Evolutionary conservation across 2,113 vertebrate species (phyloP), one percentile per base, ranked within the genome.

Genomic region (Sarotherodon lohbergeri): DNA sequence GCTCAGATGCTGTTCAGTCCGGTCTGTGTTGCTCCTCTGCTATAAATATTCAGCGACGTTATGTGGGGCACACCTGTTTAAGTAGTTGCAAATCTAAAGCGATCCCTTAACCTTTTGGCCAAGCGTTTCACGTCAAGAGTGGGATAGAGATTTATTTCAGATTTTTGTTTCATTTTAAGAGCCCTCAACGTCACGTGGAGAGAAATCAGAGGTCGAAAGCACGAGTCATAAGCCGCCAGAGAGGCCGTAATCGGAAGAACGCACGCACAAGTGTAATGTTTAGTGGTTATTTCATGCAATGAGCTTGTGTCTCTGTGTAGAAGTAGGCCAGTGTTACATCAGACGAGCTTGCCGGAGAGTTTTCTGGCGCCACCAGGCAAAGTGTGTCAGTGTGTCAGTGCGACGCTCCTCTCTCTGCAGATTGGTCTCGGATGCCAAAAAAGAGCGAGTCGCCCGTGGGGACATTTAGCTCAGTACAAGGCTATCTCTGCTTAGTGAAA

Each of bases 271-370:
- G 46, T 32, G 34, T 41, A 41, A 36, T 17, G 13, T 81, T 86
- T 83, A 27, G 61, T 41, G 68, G 39, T 43, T 71, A 48, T 81
- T 82, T 29, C 36, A 78, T 52, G n/a, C 50, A 13, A 48, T 22
- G 12, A 48, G 48, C 43, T 82, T 54, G 46, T 76, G 71, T 32
- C 10, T 50, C 22, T 32, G 71, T 9, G 71, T 54, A 82, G 82
- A 95, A 94, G 73, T 94, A 88, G 95, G 95, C 50, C 95, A 94
- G 84, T 88, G 91, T 95, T 95, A 94, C 94, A 88, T 95, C 95
- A 95, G 92, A 90, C 41, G 7, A 32, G 76, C 68, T 71, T 86
- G 76, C 43, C 76, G 24, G 91, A 73, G 83, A 87, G 48, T 73
- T 68, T 82, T 73, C 71, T 83, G 84, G 88, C 46, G 71, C 76